Percentiles rank a stretch among this genome's conserved stretches.
Evolutionary conservation across 1,140 invertebrate genomes (phyloP).

Genomic region (Drosophila ananassae): DNA sequence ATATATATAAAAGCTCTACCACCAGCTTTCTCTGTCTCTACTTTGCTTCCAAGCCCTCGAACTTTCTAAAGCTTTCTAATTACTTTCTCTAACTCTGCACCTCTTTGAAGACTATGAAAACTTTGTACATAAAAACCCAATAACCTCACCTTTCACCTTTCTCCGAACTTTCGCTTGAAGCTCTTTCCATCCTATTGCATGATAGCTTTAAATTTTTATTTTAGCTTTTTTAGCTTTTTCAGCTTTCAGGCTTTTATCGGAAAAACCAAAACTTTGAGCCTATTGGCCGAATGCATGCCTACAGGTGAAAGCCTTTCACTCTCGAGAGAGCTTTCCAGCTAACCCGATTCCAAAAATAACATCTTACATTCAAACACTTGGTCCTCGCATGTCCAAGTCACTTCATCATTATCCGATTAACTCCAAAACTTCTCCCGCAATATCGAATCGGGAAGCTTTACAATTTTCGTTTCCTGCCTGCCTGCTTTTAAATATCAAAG

Average conservation of each 20-base stretch:
- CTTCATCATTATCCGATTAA: slow-evolving; percentile 8
- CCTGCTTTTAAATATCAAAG: background rate
- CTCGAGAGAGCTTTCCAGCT: slow-evolving; percentile 6
- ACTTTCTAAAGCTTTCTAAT: slow-evolving; percentile 2
- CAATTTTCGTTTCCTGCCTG: slow-evolving; percentile 20
- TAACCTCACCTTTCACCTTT: background rate
- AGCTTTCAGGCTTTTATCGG: background rate
- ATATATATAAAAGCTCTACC: background rate
- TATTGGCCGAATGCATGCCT: slow-evolving; percentile 12
- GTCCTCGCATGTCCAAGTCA: slow-evolving; percentile 14
- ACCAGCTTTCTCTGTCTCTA: background rate
- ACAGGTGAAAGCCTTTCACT: slow-evolving; percentile 6
- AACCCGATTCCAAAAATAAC: slow-evolving; percentile 33
- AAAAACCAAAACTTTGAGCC: slow-evolving; percentile 20
- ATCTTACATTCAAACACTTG: slow-evolving; percentile 26
- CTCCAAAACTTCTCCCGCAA: background rate
- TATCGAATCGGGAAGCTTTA: no score
- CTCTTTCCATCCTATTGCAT: slow-evolving; percentile 19
- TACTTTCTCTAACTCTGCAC: background rate
- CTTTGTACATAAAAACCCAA: background rate
- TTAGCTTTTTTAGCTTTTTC: background rate
- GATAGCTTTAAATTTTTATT: background rate
- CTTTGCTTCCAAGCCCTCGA: background rate
- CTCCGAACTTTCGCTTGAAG: slow-evolving; percentile 9
- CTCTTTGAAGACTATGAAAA: background rate